Percentiles rank a stretch among this genome's conserved stretches.
phyloP scores from a whole-genome alignment of 2,888 invertebrate genomes.

The Platycheirus rosarum region DNA sequence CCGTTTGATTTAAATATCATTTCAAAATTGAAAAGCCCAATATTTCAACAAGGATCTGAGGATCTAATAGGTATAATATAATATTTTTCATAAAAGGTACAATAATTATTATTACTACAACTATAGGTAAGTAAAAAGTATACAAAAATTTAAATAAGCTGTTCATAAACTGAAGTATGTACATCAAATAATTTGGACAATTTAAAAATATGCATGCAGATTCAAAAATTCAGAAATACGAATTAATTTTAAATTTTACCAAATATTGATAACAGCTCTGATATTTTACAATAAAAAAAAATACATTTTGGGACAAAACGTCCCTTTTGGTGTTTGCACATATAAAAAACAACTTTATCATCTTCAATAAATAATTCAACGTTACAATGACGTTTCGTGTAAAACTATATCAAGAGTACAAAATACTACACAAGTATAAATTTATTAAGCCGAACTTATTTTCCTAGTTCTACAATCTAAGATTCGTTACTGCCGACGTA shows the following conservation, averaged over 20 bases:
- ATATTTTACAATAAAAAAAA: slow-evolving; percentile 39
- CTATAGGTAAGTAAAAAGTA: slow-evolving; percentile 46
- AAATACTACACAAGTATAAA: slow-evolving; percentile 60
- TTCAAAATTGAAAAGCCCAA: slow-evolving; percentile 21
- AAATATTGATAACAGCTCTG: slow-evolving; percentile 30
- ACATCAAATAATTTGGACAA: slow-evolving; percentile 37
- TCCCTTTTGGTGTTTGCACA: slow-evolving; percentile 57
- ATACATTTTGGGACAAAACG: slow-evolving; percentile 11
- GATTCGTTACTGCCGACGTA: slow-evolving; percentile 81
- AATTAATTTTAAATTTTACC: slow-evolving; percentile 14
- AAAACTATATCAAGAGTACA: slow-evolving; percentile 63
- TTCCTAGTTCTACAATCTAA: slow-evolving; percentile 32
- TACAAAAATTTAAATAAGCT: slow-evolving; percentile 41
- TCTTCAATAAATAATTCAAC: slow-evolving; percentile 59
- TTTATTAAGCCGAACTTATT: slow-evolving; percentile 45
- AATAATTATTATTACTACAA: slow-evolving; percentile 45
- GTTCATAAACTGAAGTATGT: slow-evolving; percentile 35
- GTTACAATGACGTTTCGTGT: slow-evolving; percentile 40
- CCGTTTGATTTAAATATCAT: slow-evolving; percentile 19
- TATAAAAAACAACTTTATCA: slow-evolving; percentile 48
- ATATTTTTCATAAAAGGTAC: slow-evolving; percentile 58
- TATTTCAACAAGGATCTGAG: slow-evolving; percentile 57
- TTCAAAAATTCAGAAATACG: slow-evolving; percentile 21
- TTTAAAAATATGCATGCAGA: slow-evolving; percentile 12
- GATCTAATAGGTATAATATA: slow-evolving; percentile 59